phyloP scores from a whole-genome alignment of 1,140 invertebrate genomes.

The Gerris buenoi region DNA sequence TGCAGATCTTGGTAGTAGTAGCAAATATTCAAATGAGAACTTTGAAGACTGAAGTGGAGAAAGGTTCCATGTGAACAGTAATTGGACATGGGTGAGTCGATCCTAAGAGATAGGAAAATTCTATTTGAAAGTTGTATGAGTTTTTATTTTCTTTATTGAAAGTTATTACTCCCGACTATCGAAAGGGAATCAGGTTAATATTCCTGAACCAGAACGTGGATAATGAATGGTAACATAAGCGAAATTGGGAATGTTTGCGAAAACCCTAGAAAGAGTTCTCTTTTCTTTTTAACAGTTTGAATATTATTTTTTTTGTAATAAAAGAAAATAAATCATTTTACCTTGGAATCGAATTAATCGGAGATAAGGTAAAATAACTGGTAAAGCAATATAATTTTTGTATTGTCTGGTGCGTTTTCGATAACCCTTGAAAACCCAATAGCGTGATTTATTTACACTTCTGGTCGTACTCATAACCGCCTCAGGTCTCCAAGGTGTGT shows the following conservation, averaged over 20 bases:
- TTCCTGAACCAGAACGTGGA: neutral
- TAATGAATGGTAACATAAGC: slow-evolving; percentile 39
- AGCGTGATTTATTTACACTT: slow-evolving; percentile 48
- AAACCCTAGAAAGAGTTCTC: slow-evolving; percentile 64
- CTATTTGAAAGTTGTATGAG: no score
- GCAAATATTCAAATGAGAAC: slow-evolving; percentile 45
- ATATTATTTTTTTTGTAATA: no score
- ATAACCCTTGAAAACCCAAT: slow-evolving; percentile 64
- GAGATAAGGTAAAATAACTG: slow-evolving; percentile 51
- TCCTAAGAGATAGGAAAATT: slow-evolving; percentile 53
- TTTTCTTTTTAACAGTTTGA: slow-evolving; percentile 58
- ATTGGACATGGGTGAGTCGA: slow-evolving; percentile 79
- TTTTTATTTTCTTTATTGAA: no score
- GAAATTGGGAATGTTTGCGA: slow-evolving; percentile 51
- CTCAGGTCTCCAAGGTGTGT: slow-evolving; percentile 77
- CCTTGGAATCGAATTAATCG: slow-evolving; percentile 56
- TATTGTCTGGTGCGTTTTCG: slow-evolving; percentile 49
- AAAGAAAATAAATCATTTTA: no score
- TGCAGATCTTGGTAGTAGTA: slow-evolving; percentile 72
- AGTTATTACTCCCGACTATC: no score
- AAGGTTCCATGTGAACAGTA: slow-evolving; percentile 82
- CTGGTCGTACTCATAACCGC: slow-evolving; percentile 63
- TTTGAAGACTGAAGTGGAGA: slow-evolving; percentile 66
- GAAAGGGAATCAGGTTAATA: neutral
- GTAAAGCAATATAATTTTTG: slow-evolving; percentile 51